Conservation (phyloP, 2,888 invertebrate genomes). For the Chymomyza fuscimana region DNA sequence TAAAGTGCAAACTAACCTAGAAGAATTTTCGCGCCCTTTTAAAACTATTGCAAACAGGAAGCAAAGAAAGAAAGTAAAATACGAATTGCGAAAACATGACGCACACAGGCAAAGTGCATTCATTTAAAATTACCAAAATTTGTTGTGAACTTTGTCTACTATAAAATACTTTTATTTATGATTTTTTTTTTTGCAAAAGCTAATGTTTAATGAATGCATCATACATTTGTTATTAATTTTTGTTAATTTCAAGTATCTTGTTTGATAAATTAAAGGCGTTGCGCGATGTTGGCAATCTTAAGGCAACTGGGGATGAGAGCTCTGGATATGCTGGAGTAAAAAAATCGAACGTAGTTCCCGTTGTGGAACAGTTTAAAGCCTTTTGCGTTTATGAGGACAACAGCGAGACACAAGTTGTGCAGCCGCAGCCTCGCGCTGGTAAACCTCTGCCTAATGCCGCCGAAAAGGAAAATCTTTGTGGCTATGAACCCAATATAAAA, state of each 20-base stretch:
- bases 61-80: conserved; percentile 42
- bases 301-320: conserved; percentile 39
- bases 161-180: too few species aligned
- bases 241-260: conserved; percentile 10
- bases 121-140: too few species aligned
- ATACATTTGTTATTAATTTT: neutral
- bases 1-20: conserved; percentile 44
- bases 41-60: conserved; percentile 17
- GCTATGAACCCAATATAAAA: conserved; percentile 11
- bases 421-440: conserved; percentile 31
- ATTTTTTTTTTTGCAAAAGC: too few species aligned
- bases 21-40: conserved; percentile 51
- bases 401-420: conserved; percentile 54
- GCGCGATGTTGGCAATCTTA: conserved; percentile 65
- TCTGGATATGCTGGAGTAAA: conserved; percentile 51
- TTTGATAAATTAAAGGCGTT: conserved; percentile 56
- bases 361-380: conserved; percentile 87
- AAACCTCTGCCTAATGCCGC: conserved; percentile 30
- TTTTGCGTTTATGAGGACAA: conserved; percentile 88
- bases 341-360: conserved; percentile 78
- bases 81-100: conserved; percentile 35
- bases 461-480: conserved; percentile 65
- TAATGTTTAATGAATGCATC: too few species aligned
- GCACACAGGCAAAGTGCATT: conserved; percentile 10
- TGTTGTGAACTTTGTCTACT: too few species aligned